phyloP scores from a whole-genome alignment of 2,113 vertebrate species.

The Marcusenius ussheri region DNA sequence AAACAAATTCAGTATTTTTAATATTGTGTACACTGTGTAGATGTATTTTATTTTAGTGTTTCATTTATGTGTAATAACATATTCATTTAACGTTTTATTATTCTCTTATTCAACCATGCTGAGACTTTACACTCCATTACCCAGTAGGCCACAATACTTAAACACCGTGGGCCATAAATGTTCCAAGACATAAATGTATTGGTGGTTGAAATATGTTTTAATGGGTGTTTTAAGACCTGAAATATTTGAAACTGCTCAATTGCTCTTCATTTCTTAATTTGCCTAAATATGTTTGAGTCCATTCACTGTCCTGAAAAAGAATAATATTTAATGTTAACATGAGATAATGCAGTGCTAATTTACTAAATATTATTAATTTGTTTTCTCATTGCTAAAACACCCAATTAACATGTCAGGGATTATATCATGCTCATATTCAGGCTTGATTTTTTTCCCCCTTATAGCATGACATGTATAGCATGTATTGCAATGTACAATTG shows the following conservation, averaged over 20 bases:
- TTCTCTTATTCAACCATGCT: background rate
- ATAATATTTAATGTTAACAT: too few species aligned
- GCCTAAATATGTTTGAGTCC: too few species aligned
- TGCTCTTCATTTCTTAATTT: too few species aligned
- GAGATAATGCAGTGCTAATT: too few species aligned
- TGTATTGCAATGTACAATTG: too few species aligned
- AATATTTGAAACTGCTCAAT: background rate
- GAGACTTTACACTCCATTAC: background rate
- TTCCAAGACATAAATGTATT: background rate
- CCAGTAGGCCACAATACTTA: background rate
- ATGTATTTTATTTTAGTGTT: background rate
- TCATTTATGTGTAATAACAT: background rate
- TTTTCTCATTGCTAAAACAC: too few species aligned
- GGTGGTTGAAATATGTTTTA: background rate
- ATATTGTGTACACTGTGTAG: background rate
- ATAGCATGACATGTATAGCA: too few species aligned
- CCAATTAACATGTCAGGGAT: too few species aligned
- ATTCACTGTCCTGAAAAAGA: too few species aligned
- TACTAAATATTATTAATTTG: too few species aligned
- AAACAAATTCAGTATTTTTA: conserved; percentile 19
- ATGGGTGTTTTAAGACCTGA: background rate
- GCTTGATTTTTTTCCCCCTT: too few species aligned
- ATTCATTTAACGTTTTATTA: background rate
- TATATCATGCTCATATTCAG: too few species aligned
- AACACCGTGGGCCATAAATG: background rate